phyloP scores from a whole-genome alignment of 2,797 vertebrate genomes.

The Calcarius lapponicus region DNA sequence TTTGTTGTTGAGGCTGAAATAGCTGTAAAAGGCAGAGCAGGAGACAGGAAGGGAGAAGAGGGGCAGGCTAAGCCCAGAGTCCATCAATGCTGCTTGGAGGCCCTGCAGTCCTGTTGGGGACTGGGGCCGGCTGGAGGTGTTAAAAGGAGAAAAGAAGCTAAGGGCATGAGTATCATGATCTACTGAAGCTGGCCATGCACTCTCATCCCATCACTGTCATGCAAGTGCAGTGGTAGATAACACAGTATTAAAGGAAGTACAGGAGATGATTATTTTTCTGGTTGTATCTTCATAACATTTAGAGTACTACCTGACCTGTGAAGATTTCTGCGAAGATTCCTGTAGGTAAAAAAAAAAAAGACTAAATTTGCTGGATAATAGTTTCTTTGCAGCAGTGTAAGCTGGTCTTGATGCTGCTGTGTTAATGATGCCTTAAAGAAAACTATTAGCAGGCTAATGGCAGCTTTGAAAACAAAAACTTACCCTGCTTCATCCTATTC shows the following conservation, averaged over 20 bases:
- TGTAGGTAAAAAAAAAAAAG: not conserved
- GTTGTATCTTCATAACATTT: not conserved
- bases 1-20: not conserved
- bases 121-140: not conserved
- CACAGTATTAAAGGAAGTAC: not conserved
- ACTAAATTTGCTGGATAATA: not conserved
- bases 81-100: not conserved
- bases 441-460: not conserved
- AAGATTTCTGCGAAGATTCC: not conserved
- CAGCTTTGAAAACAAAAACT: constrained; percentile 15
- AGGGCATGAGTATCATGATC: accelerated
- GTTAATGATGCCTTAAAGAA: constrained; percentile 1
- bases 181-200: not conserved
- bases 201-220: not conserved
- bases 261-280: not conserved
- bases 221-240: not conserved
- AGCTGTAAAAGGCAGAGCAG: not conserved
- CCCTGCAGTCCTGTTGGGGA: not conserved
- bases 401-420: not conserved
- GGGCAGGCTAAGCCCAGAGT: not conserved
- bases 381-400: not conserved
- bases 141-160: not conserved
- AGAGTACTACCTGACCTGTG: not conserved
- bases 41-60: not conserved
- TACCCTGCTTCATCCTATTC: not conserved